phyloP scores from a whole-genome alignment of 2,797 vertebrate genomes.

The Stomatorhinus walkeri region DNA sequence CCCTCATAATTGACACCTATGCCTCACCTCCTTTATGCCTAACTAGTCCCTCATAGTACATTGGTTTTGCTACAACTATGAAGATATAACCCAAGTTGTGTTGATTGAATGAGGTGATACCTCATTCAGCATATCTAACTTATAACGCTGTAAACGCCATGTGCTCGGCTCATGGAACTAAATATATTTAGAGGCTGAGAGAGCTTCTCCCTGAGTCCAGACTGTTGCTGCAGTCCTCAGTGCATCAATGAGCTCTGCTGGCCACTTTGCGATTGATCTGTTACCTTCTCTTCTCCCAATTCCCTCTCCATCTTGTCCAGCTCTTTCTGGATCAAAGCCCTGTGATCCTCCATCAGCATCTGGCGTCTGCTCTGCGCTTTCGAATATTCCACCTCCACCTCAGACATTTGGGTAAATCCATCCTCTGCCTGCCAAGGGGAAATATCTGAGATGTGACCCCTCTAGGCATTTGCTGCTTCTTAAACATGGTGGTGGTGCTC shows the following conservation, averaged over 20 bases:
- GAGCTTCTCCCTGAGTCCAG: not conserved
- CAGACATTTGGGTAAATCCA: slow-evolving; percentile 40
- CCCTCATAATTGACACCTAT: not conserved
- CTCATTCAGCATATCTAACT: not conserved
- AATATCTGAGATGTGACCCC: not conserved
- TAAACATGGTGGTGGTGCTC: not conserved
- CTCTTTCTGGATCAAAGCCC: slow-evolving; percentile 61
- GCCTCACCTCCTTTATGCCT: not conserved
- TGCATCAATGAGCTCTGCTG: not conserved
- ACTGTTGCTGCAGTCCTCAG: not conserved
- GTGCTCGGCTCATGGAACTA: not conserved
- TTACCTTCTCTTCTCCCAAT: slow-evolving; percentile 50
- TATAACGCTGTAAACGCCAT: not conserved
- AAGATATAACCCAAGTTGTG: not conserved
- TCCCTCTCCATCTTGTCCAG: slow-evolving; percentile 62
- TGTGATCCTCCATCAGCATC: slow-evolving; percentile 62
- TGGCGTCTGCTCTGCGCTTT: slow-evolving; percentile 63
- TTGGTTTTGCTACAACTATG: not conserved
- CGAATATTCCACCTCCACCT: slow-evolving; percentile 50
- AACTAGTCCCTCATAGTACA: not conserved
- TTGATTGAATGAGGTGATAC: not conserved
- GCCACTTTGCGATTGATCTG: not conserved
- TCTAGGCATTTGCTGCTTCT: not conserved
- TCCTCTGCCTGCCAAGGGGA: slow-evolving; percentile 44
- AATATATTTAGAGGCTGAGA: not conserved